These are phyloP conservation scores for Pachycephus smyrnensis DNA, from an alignment of 2,888 invertebrate genomes.

Conservation along the genomic window DNA sequence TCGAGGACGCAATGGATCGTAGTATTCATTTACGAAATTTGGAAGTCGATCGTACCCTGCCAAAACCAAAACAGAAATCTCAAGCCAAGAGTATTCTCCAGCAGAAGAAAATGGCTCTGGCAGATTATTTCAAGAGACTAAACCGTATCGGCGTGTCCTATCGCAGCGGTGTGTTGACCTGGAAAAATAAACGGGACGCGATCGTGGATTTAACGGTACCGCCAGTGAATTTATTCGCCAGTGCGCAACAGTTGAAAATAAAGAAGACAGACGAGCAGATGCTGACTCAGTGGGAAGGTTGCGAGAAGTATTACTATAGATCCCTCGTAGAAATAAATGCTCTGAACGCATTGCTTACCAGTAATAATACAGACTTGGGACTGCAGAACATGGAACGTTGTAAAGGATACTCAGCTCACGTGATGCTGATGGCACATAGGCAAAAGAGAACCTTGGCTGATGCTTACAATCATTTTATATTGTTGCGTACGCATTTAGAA, in stretches of 20 bases:
- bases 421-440: constrained; percentile 76
- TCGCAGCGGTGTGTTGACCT: constrained; percentile 76
- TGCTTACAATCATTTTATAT: constrained; percentile 60
- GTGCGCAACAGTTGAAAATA: constrained; percentile 70
- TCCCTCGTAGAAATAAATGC: constrained; percentile 78
- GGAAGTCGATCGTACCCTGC: constrained; percentile 69
- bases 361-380: constrained; percentile 84
- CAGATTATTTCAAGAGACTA: constrained; percentile 87
- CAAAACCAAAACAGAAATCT: constrained; percentile 81
- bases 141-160: constrained; percentile 83
- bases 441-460: constrained; percentile 76
- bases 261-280: constrained; percentile 67
- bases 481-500: constrained; percentile 43
- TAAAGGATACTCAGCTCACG: constrained; percentile 85
- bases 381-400: constrained; percentile 85
- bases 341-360: constrained; percentile 73
- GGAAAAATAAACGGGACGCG: constrained; percentile 63
- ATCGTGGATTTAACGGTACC: constrained; percentile 75
- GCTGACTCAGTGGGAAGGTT: constrained; percentile 77
- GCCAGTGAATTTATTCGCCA: constrained; percentile 78
- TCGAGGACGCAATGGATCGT: constrained; percentile 76
- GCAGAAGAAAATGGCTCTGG: constrained; percentile 86
- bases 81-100: constrained; percentile 85
- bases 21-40: constrained; percentile 76
- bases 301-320: constrained; percentile 80